Percentiles rank a stretch among this genome's conserved stretches.
These are phyloP conservation scores for Drosophila nigricruria DNA, from an alignment of 2,888 invertebrate genomes.

Conservation along the genomic window DNA sequence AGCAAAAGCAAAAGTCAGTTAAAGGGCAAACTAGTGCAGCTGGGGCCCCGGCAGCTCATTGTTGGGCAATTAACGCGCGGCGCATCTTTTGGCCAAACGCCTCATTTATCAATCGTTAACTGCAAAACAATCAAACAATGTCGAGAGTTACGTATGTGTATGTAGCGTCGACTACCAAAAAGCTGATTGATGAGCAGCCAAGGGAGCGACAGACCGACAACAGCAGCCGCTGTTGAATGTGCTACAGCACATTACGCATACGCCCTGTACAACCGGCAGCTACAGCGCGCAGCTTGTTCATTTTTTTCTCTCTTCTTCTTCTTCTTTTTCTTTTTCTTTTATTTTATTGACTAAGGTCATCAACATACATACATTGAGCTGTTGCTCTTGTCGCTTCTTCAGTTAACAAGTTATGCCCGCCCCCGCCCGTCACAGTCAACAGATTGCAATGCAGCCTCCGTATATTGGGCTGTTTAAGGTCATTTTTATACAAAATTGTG, in stretches of 20 bases:
- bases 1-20: constrained; percentile 4
- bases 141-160: constrained; percentile 12
- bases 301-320: neutral
- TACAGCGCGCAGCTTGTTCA: constrained; percentile 8
- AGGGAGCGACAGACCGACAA: neutral
- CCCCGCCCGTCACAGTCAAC: constrained; percentile 10
- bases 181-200: constrained; percentile 34
- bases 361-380: constrained; percentile 51
- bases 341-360: constrained; percentile 82
- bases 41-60: constrained; percentile 26
- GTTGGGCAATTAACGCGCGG: constrained; percentile 46
- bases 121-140: constrained; percentile 52
- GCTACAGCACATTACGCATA: constrained; percentile 46
- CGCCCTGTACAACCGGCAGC: constrained; percentile 28
- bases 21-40: constrained; percentile 57
- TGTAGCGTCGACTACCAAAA: constrained; percentile 7
- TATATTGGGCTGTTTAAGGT: constrained; percentile 64
- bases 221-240: constrained; percentile 8
- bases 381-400: constrained; percentile 66
- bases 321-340: neutral
- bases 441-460: constrained; percentile 16
- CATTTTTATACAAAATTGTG: constrained; percentile 60
- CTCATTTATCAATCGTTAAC: constrained; percentile 66
- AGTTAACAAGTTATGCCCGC: constrained; percentile 50
- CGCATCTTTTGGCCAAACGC: constrained; percentile 39